Percentiles rank a stretch among this genome's conserved stretches.
Conservation (phyloP, 1,140 invertebrate species). For the Tyrophagus putrescentiae region DNA sequence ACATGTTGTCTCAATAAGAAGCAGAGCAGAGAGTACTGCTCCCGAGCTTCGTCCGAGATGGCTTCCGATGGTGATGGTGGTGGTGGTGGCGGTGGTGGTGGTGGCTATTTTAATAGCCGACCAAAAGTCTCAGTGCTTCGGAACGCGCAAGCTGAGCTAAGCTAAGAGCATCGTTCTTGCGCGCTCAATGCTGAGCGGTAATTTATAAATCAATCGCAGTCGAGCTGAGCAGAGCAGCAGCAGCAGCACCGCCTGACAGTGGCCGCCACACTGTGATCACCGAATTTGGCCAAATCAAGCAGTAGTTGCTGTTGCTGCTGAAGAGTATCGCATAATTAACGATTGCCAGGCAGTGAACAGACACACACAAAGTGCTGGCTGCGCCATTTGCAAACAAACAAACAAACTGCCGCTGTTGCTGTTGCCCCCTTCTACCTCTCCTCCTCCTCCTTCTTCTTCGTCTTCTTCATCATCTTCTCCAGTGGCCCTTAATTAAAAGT, state of each 20-base stretch:
- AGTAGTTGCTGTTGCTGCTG: background rate
- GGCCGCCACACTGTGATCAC: background rate
- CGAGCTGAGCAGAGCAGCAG: too few relatives aligned
- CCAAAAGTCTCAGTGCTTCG: too few relatives aligned
- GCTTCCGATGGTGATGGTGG: background rate
- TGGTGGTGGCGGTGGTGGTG: background rate
- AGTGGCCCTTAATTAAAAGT: conserved; percentile 9
- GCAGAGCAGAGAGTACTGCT: too few relatives aligned
- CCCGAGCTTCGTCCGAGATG: background rate
- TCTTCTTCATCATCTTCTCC: too few relatives aligned
- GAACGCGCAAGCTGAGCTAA: background rate
- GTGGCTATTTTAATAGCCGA: background rate
- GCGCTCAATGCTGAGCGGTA: background rate
- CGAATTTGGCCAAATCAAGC: background rate
- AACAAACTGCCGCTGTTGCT: conserved; percentile 2
- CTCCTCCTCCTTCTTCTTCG: too few relatives aligned
- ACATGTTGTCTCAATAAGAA: conserved; percentile 11
- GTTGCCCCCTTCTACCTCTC: too few relatives aligned
- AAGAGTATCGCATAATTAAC: conserved; percentile 1
- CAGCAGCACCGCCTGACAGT: background rate
- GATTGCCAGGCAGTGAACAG: too few relatives aligned
- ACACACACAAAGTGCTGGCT: too few relatives aligned
- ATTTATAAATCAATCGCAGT: conserved; percentile 13
- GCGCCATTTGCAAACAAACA: conserved; percentile 12
- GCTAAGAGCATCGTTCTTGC: background rate